A percentile compares a stretch with the other conserved stretches of the same genome.
Evolutionary conservation across 2,797 vertebrate genomes (phyloP).

Genomic region (Enteromius trimaculatus): DNA sequence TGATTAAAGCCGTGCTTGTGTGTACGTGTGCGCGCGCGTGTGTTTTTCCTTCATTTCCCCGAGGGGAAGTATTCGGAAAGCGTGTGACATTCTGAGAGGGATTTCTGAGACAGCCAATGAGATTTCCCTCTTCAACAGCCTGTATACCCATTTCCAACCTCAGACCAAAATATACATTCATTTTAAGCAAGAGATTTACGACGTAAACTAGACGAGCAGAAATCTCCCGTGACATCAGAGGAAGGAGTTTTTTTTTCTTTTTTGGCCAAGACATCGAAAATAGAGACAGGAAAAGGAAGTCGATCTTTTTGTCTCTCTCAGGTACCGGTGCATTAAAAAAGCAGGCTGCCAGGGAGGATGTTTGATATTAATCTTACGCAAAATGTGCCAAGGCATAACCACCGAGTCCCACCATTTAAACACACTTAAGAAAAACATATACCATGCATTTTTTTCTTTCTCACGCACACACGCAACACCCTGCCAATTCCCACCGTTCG

Average conservation of each 20-base stretch:
- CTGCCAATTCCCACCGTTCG: constrained; percentile 46
- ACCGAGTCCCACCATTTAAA: constrained; percentile 38
- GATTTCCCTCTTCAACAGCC: constrained; percentile 22
- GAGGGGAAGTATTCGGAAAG: constrained; percentile 50
- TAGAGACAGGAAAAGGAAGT: constrained; percentile 54
- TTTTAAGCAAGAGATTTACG: constrained; percentile 26
- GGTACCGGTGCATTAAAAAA: constrained; percentile 44
- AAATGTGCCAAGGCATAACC: constrained; percentile 24
- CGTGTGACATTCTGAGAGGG: constrained; percentile 45
- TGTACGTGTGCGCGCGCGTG: constrained; percentile 30
- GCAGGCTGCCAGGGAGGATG: constrained; percentile 54
- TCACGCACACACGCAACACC: constrained; percentile 40
- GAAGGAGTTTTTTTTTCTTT: constrained; percentile 35
- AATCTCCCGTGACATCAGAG: constrained; percentile 57
- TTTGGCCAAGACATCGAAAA: constrained; percentile 37
- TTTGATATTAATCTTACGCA: constrained; percentile 48
- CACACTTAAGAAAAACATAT: constrained; percentile 14
- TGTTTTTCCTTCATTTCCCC: constrained; percentile 59
- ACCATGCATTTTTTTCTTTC: constrained; percentile 19
- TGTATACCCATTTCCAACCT: constrained; percentile 37
- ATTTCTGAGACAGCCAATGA: constrained; percentile 40
- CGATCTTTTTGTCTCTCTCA: constrained; percentile 53
- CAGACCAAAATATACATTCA: constrained; percentile 28
- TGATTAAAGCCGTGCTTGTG: constrained; percentile 58
- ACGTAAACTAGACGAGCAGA: constrained; percentile 39